phyloP scores from a whole-genome alignment of 2,113 vertebrate genomes.

The Terrapene triunguis region DNA sequence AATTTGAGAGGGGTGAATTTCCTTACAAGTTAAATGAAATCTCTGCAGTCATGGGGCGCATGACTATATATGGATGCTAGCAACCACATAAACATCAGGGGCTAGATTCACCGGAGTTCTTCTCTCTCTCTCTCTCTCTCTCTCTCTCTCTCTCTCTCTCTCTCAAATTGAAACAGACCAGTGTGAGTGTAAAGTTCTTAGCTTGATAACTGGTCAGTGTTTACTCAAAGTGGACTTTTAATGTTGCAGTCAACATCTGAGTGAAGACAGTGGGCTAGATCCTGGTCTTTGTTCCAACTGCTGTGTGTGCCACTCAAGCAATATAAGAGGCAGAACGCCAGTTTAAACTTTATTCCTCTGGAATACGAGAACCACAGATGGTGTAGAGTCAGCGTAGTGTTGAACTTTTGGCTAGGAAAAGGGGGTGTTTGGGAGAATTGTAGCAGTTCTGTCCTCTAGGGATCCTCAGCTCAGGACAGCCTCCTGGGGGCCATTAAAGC shows the following conservation, averaged over 20 bases:
- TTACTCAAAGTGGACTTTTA: neutral
- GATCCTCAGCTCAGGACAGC: neutral
- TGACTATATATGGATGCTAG: neutral
- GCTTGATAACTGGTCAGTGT: neutral
- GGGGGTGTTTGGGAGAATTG: neutral
- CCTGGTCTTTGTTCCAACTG: neutral
- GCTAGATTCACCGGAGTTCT: neutral
- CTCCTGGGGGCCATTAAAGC: neutral
- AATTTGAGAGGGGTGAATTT: neutral
- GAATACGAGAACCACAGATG: neutral
- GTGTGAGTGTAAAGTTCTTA: neutral
- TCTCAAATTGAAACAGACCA: neutral
- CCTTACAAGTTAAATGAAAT: neutral
- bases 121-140: neutral
- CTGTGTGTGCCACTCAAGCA: neutral
- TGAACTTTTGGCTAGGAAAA: neutral
- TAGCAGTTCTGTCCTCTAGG: neutral
- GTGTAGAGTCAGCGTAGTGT: neutral
- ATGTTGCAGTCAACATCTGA: neutral
- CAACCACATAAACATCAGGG: neutral
- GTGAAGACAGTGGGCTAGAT: neutral
- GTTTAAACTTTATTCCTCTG: neutral
- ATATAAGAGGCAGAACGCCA: neutral
- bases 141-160: neutral
- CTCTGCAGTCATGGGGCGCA: rapidly evolving